A percentile compares a stretch with the other conserved stretches of the same genome.
phyloP scores from a whole-genome alignment of 2,888 invertebrate species.

The Mallateleia sp. region DNA sequence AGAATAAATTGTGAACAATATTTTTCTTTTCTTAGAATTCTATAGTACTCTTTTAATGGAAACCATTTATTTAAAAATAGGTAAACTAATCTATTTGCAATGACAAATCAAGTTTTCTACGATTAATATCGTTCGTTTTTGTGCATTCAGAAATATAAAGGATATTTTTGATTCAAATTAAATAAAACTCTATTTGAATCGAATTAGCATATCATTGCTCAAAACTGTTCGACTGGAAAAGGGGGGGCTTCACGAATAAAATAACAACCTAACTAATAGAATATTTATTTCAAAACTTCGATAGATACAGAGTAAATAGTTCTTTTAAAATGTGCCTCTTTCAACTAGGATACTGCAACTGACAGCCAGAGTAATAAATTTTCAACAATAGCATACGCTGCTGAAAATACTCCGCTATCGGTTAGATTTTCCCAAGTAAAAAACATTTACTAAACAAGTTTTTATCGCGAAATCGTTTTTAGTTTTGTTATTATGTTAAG shows the following conservation, averaged over 20 bases:
- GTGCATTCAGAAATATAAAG: no score
- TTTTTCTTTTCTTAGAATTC: no score
- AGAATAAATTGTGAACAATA: no score
- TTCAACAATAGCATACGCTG: constrained; percentile 35
- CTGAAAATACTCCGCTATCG: constrained; percentile 28
- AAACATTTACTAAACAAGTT: constrained; percentile 36
- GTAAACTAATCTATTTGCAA: no score
- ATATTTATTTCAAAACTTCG: constrained; percentile 46
- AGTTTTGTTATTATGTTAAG: neutral
- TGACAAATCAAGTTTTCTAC: no score
- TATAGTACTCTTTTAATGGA: no score
- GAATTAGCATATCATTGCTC: no score
- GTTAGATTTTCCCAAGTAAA: constrained; percentile 40
- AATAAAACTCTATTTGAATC: no score
- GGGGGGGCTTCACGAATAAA: constrained; percentile 43
- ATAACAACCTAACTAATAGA: constrained; percentile 34
- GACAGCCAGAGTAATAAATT: constrained; percentile 43
- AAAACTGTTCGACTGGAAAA: no score
- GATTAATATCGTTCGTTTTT: no score
- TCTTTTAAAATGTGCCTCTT: constrained; percentile 29
- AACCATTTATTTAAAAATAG: no score
- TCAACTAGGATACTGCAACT: constrained; percentile 36
- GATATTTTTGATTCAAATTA: no score
- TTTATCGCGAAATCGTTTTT: neutral
- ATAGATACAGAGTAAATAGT: constrained; percentile 43